Evolutionary conservation across 2,113 vertebrate genomes (phyloP).

Genomic region (Verasper variegatus): DNA sequence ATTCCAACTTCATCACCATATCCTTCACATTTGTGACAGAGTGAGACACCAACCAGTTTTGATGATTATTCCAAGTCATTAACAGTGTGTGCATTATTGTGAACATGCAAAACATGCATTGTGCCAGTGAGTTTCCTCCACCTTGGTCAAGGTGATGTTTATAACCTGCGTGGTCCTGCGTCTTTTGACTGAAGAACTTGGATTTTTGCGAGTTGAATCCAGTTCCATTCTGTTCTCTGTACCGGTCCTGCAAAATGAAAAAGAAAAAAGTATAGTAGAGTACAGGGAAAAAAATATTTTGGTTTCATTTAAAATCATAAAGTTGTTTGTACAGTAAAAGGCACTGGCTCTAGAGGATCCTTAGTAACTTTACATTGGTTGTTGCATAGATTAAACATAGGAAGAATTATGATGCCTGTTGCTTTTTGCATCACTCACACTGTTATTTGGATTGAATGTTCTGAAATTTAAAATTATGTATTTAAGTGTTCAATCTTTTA

Average conservation of each 20-base stretch:
- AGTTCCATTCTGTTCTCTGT: constrained; percentile 72
- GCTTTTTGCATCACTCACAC: too few relatives aligned
- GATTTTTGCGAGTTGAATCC: constrained; percentile 80
- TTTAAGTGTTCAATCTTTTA: too few relatives aligned
- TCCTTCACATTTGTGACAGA: not conserved
- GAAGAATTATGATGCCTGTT: too few relatives aligned
- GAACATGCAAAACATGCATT: constrained; percentile 25
- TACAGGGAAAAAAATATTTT: too few relatives aligned
- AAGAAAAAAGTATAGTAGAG: not conserved
- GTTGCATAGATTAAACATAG: too few relatives aligned
- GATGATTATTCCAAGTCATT: not conserved
- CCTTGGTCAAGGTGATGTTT: constrained; percentile 91
- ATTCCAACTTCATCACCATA: too few relatives aligned
- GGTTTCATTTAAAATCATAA: too few relatives aligned
- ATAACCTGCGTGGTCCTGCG: constrained; percentile 89
- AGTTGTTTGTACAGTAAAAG: too few relatives aligned
- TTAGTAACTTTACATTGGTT: too few relatives aligned
- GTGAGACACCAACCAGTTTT: not conserved
- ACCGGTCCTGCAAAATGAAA: constrained; percentile 1
- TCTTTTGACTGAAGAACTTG: constrained; percentile 81
- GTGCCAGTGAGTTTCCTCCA: constrained; percentile 62
- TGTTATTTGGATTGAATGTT: too few relatives aligned
- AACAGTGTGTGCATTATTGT: not conserved
- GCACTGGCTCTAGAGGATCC: too few relatives aligned
- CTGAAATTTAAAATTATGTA: too few relatives aligned